Conservation (phyloP, 2,113 vertebrate species). For the Pollachius pollachius region DNA sequence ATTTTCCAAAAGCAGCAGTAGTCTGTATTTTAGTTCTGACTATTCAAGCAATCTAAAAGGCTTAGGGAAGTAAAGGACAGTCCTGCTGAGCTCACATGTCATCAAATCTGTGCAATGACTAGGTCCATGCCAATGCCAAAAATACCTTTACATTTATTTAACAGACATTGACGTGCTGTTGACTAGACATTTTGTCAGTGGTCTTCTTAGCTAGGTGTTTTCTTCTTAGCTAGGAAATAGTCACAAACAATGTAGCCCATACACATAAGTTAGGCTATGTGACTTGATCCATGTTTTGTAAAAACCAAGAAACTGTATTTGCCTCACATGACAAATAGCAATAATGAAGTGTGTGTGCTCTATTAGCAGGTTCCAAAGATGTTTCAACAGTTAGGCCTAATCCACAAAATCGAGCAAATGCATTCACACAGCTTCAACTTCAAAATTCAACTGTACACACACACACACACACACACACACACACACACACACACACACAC, state of each 20-base stretch:
- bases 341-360: conserved; percentile 25
- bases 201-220: not conserved
- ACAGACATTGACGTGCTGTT: conserved; percentile 7
- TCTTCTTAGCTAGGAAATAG: conserved; percentile 11
- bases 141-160: not conserved
- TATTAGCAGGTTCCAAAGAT: conserved; percentile 33
- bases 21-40: not conserved
- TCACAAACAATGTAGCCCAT: too few relatives aligned
- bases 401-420: conserved; percentile 38
- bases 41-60: conserved; percentile 19
- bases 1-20: conserved; percentile 2
- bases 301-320: conserved; percentile 1
- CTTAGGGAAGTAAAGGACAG: conserved; percentile 20
- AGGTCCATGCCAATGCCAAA: conserved; percentile 4
- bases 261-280: conserved; percentile 12
- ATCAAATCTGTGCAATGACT: conserved; percentile 27
- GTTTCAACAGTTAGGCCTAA: conserved; percentile 29
- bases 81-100: conserved; percentile 24
- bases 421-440: conserved; percentile 42
- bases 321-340: conserved; percentile 18
- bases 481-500: too few relatives aligned
- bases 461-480: too few relatives aligned
- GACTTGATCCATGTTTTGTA: conserved; percentile 13
- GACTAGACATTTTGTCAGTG: conserved; percentile 21
- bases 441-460: conserved; percentile 42